A percentile compares a stretch with the other conserved stretches of the same genome.
These are phyloP conservation scores for Tarsius wallacei DNA, from an alignment of 2,797 vertebrate species.

Conservation along the genomic window DNA sequence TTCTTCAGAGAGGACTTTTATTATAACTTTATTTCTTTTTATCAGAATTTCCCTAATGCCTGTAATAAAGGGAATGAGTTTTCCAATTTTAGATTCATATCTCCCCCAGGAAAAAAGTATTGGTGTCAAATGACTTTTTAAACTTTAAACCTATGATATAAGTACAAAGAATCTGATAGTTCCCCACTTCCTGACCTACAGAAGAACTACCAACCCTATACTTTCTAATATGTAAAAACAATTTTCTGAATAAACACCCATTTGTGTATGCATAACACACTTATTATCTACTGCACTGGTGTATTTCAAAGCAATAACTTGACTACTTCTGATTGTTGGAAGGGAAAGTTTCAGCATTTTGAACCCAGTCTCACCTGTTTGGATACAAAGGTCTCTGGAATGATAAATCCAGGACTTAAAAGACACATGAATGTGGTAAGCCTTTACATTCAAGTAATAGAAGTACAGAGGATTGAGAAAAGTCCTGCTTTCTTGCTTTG, in stretches of 20 bases:
- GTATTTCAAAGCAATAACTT: neutral
- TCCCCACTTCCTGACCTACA: neutral
- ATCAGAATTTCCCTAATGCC: neutral
- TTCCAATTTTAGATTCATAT: neutral
- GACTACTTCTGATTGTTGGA: neutral
- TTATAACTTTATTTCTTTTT: neutral
- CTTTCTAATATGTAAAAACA: neutral
- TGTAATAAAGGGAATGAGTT: neutral
- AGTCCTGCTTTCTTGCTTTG: neutral
- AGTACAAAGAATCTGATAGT: neutral
- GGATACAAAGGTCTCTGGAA: neutral
- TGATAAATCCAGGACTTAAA: neutral
- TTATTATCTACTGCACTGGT: neutral
- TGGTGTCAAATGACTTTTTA: neutral
- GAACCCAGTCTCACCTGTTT: neutral
- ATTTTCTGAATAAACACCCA: conserved; percentile 19
- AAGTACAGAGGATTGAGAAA: neutral
- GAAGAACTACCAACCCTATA: neutral
- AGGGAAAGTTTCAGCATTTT: neutral
- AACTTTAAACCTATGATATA: neutral
- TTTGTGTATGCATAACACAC: neutral
- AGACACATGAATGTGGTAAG: neutral
- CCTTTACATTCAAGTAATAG: neutral
- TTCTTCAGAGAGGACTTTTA: neutral
- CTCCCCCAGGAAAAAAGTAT: neutral